These are phyloP conservation scores for Zootermopsis nevadensis DNA, from an alignment of 2,888 invertebrate species.

Conservation along the genomic window DNA sequence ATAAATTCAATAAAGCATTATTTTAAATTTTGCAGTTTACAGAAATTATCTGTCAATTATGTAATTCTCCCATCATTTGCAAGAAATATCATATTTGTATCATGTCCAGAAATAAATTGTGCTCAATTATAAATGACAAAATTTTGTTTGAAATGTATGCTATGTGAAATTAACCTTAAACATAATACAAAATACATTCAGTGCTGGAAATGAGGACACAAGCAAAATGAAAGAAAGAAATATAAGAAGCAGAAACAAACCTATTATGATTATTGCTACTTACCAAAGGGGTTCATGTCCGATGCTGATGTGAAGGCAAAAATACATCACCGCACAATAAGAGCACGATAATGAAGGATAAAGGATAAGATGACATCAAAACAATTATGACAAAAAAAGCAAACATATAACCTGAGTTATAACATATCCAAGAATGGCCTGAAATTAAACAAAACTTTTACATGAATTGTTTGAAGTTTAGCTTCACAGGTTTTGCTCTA, in stretches of 20 bases:
- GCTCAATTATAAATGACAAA: too few relatives aligned
- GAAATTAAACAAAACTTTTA: constrained; percentile 7
- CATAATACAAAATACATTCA: neutral
- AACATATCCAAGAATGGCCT: constrained; percentile 25
- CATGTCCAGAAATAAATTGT: too few relatives aligned
- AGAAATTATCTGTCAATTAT: too few relatives aligned
- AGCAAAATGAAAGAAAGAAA: neutral
- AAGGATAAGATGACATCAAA: constrained; percentile 23
- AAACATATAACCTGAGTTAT: constrained; percentile 3
- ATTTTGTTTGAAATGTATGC: neutral
- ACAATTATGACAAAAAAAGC: constrained; percentile 46
- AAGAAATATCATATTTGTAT: too few relatives aligned
- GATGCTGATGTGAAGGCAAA: constrained; percentile 61
- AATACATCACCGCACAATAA: constrained; percentile 58
- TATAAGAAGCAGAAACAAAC: constrained; percentile 20
- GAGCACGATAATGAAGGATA: constrained; percentile 36
- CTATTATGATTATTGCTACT: constrained; percentile 56
- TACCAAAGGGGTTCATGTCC: constrained; percentile 64
- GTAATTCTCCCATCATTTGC: too few relatives aligned
- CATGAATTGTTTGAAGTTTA: too few relatives aligned
- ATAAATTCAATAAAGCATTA: too few relatives aligned
- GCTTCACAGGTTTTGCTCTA: too few relatives aligned
- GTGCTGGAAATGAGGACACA: neutral
- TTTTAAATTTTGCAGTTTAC: too few relatives aligned
- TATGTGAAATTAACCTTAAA: neutral